Conservation (phyloP, 1,140 invertebrate genomes). For the Drosophila sucinea region DNA sequence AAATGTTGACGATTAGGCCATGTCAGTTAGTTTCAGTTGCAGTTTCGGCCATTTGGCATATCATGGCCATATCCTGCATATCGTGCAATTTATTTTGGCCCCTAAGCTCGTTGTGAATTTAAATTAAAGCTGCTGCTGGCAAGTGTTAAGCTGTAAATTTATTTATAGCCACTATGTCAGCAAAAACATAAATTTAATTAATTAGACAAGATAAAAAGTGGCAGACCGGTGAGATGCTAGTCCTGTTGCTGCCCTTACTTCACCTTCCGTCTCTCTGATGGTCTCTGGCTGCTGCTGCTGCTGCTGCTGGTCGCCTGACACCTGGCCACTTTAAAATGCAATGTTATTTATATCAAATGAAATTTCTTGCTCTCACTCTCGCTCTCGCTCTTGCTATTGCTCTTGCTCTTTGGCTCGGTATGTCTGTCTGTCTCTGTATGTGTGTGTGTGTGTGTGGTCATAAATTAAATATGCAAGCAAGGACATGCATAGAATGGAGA, state of each 20-base stretch:
- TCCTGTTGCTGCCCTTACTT: neutral
- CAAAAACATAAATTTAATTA: constrained; percentile 75
- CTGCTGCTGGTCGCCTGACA: neutral
- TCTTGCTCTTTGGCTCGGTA: constrained; percentile 26
- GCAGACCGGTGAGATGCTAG: constrained; percentile 15
- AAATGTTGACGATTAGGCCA: constrained; percentile 75
- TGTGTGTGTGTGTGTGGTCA: constrained; percentile 52
- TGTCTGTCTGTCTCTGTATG: constrained; percentile 10
- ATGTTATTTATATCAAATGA: constrained; percentile 60
- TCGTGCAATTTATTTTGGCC: constrained; percentile 45
- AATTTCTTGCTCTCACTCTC: constrained; percentile 45
- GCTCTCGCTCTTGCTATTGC: constrained; percentile 21
- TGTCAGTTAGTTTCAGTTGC: constrained; percentile 19
- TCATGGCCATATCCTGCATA: constrained; percentile 31
- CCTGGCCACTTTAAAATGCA: constrained; percentile 60
- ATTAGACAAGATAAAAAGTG: constrained; percentile 72
- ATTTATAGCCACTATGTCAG: constrained; percentile 66
- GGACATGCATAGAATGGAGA: constrained; percentile 21
- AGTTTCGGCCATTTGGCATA: constrained; percentile 23
- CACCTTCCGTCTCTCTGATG: neutral
- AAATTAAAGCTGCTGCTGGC: constrained; percentile 49
- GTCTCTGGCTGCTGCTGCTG: neutral
- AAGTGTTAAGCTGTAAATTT: constrained; percentile 66
- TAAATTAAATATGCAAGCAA: constrained; percentile 66
- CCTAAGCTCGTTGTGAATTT: constrained; percentile 48